Evolutionary conservation across 2,888 invertebrate genomes (phyloP), one percentile per base, ranked within the genome.

Genomic region (Trissonchulus latispiculum): DNA sequence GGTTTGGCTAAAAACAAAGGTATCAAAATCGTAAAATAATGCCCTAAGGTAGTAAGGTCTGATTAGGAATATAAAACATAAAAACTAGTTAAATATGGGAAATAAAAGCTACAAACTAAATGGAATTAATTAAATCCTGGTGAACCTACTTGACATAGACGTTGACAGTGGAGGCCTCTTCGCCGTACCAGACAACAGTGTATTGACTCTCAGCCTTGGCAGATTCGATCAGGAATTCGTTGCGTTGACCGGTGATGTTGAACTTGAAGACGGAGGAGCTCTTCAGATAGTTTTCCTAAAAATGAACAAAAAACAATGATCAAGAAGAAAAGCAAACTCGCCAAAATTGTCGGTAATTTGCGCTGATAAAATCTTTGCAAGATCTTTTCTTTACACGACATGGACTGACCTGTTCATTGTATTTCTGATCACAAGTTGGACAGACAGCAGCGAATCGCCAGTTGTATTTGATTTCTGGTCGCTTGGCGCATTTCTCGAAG

Each of bases 401-500:
- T n/a, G n/a, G n/a, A n/a, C n/a, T 36, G 23, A 69, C 72, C 18
- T 66, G 64, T 64, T 72, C 59, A 18, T 74, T 31, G 73, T 71
- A 71, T 36, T 32, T 71, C 32, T 2, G 29, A 35, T 75, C 71
- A 61, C 73, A 72, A 48, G 71, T 74, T 62, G 71, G 76, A 71
- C 75, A 76, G 29, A 48, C 28, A 32, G 66, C 68, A 18, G 36
- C 31, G 69, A 74, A 73, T n/a, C 74, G 72, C 68, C 66, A 75
- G 73, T 78, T 78, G 73, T 75, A 75, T 72, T 70, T 64, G 73
- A 75, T 76, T 28, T 75, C 75, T 36, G 83, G 80, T 74, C 82
- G 80, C 73, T 80, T 76, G 70, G 75, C 74, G 80, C 84, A 84
- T 75, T 82, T 81, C 75, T 84, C 81, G 79, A 83, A 84, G 82